Percentiles rank a stretch among this genome's conserved stretches.
phyloP scores from a whole-genome alignment of 2,888 invertebrate genomes.

The Acrocyrtus sp. region DNA sequence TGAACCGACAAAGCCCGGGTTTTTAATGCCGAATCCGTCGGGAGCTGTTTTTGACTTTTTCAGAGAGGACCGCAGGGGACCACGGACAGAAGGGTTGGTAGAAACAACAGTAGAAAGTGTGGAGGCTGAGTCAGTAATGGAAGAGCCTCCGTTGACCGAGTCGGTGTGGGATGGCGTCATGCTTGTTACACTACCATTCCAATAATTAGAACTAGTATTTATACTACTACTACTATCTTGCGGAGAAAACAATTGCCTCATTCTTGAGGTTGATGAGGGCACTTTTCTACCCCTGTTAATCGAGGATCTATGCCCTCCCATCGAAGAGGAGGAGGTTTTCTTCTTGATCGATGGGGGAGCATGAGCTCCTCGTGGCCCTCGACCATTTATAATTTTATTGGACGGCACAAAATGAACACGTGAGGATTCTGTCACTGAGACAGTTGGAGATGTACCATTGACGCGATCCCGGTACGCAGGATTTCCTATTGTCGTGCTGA shows the following conservation, averaged over 20 bases:
- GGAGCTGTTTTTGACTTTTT: conserved; percentile 79
- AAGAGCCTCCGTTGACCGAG: conserved; percentile 55
- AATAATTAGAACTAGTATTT: conserved; percentile 55
- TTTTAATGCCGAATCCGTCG: conserved; percentile 81
- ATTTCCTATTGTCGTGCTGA: conserved; percentile 83
- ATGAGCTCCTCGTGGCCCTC: conserved; percentile 31
- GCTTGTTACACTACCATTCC: conserved; percentile 61
- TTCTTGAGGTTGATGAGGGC: conserved; percentile 49
- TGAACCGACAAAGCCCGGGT: conserved; percentile 85
- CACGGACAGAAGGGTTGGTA: conserved; percentile 66
- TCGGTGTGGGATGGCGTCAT: conserved; percentile 53
- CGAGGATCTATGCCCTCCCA: conserved; percentile 44
- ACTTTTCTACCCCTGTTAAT: conserved; percentile 36
- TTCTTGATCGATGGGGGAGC: conserved; percentile 25
- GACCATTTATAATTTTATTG: conserved; percentile 44
- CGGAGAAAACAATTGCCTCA: conserved; percentile 44
- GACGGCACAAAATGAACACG: conserved; percentile 68
- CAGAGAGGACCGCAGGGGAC: conserved; percentile 81
- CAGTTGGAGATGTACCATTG: conserved; percentile 64
- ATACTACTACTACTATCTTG: conserved; percentile 48
- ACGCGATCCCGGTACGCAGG: conserved; percentile 82
- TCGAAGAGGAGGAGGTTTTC: conserved; percentile 27
- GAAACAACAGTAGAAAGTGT: conserved; percentile 62
- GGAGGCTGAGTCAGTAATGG: conserved; percentile 59
- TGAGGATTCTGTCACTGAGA: conserved; percentile 88